A percentile compares a stretch with the other conserved stretches of the same genome.
These are phyloP conservation scores for Macropus fuliginosus DNA, from an alignment of 2,797 vertebrate species.

Conservation along the genomic window DNA sequence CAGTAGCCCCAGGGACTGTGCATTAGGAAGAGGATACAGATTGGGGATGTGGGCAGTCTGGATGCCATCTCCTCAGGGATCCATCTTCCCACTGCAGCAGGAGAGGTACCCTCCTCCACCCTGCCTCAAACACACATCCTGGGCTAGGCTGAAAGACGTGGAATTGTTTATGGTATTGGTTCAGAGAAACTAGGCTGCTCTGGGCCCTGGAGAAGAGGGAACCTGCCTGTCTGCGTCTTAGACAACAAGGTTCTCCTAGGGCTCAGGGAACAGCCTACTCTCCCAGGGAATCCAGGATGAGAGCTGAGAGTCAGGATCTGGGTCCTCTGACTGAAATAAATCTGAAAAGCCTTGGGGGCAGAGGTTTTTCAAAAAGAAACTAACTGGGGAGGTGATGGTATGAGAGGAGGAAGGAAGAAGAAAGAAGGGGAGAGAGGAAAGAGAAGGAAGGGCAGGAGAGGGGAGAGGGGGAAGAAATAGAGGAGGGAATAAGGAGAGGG, in stretches of 20 bases:
- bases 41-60: background rate
- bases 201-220: background rate
- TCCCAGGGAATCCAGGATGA: background rate
- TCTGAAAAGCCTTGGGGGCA: background rate
- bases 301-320: background rate
- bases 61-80: background rate
- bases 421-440: background rate
- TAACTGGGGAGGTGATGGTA: rapidly evolving
- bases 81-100: background rate
- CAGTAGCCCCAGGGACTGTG: background rate
- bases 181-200: background rate
- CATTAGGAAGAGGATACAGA: background rate
- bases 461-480: background rate
- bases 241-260: background rate
- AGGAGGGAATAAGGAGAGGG: background rate
- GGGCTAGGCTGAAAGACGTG: too few relatives aligned
- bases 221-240: background rate
- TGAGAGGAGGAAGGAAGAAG: background rate
- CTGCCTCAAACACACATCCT: background rate
- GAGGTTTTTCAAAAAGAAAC: background rate
- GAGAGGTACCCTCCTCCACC: background rate
- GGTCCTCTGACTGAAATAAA: background rate
- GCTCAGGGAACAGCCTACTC: background rate
- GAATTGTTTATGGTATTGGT: background rate
- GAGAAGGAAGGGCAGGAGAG: background rate